phyloP scores from a whole-genome alignment of 2,888 invertebrate species.

The Junonia oenone region DNA sequence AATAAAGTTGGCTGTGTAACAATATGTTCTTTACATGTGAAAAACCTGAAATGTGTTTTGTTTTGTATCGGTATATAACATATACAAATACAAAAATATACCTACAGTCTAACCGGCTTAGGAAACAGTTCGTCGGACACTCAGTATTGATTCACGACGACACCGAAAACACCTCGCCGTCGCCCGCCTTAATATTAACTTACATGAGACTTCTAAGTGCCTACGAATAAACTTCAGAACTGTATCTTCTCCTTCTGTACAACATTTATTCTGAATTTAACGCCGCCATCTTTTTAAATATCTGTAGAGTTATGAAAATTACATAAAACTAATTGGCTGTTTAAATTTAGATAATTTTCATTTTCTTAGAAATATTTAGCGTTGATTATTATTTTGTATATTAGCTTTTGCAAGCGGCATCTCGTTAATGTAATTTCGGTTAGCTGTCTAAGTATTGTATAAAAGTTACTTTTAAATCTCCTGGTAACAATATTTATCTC shows the following conservation, averaged over 20 bases:
- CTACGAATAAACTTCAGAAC: not conserved
- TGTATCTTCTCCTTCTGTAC: not conserved
- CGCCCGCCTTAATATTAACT: slow-evolving; percentile 10
- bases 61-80: not conserved
- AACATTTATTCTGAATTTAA: not conserved
- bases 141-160: slow-evolving; percentile 25
- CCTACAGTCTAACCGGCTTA: slow-evolving; percentile 8
- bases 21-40: not conserved
- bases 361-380: no score
- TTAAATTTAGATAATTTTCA: not conserved
- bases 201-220: slow-evolving; percentile 4
- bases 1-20: no score
- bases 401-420: no score
- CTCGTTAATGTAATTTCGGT: no score
- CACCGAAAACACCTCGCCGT: slow-evolving; percentile 23
- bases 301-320: not conserved
- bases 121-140: slow-evolving; percentile 13
- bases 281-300: not conserved
- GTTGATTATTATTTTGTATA: no score
- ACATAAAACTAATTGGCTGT: not conserved
- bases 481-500: no score
- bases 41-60: not conserved
- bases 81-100: not conserved
- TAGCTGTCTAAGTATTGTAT: no score
- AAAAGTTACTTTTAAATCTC: no score